Conservation (phyloP, 2,113 vertebrate species). For the Microtus ochrogaster region DNA sequence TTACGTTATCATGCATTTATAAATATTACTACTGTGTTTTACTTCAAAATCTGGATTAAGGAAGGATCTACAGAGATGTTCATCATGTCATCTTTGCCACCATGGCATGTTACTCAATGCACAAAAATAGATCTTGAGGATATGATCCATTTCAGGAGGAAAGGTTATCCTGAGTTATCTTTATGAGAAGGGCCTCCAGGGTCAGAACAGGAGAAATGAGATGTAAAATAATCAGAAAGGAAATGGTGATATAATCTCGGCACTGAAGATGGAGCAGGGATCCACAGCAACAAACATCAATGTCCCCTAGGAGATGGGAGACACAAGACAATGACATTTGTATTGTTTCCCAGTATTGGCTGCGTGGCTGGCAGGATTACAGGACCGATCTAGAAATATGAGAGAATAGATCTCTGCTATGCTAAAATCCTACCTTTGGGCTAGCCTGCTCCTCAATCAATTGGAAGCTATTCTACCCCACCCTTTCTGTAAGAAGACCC, state of each 20-base stretch:
- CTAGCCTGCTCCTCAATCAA: neutral
- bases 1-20: too few species aligned
- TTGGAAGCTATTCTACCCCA: neutral
- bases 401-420: neutral
- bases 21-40: too few species aligned
- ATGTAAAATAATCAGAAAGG: neutral
- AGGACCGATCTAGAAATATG: neutral
- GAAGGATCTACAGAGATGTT: too few species aligned
- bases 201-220: neutral
- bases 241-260: neutral
- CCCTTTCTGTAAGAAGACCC: neutral
- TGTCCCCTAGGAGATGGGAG: neutral
- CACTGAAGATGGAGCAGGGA: neutral
- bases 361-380: neutral
- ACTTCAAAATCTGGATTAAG: too few species aligned
- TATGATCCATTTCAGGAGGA: neutral
- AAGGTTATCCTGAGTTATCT: neutral
- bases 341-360: neutral
- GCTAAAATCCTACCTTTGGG: neutral
- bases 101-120: too few species aligned
- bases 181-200: neutral
- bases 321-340: neutral
- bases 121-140: neutral
- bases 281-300: neutral
- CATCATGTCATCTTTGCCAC: neutral